Evolutionary conservation across 2,888 invertebrate species (phyloP).

Genomic region (Phalera bucephala): DNA sequence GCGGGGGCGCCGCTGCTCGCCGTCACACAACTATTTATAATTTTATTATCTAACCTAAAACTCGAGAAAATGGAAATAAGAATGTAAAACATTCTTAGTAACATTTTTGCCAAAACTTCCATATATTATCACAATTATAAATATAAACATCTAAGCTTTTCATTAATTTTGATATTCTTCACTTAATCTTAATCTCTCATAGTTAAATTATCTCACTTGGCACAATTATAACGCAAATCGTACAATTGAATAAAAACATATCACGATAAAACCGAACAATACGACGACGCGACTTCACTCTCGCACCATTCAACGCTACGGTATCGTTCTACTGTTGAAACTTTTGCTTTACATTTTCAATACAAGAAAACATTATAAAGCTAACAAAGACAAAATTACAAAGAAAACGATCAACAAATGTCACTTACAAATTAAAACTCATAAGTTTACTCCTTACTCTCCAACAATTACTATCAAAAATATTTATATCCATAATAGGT

Average conservation of each 20-base stretch:
- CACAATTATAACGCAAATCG: constrained; percentile 78
- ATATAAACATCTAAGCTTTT: constrained; percentile 77
- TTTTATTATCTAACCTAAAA: constrained; percentile 59
- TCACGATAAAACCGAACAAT: constrained; percentile 56
- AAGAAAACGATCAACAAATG: constrained; percentile 81
- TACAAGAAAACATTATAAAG: constrained; percentile 76
- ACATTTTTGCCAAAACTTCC: constrained; percentile 76
- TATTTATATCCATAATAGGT: constrained; percentile 54
- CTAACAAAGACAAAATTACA: constrained; percentile 80
- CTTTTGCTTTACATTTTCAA: constrained; percentile 54
- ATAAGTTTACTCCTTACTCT: constrained; percentile 70
- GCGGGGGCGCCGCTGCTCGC: constrained; percentile 7
- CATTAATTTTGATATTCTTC: constrained; percentile 79
- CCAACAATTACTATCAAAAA: constrained; percentile 78
- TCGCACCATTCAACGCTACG: constrained; percentile 60
- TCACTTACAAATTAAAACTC: constrained; percentile 80
- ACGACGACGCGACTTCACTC: constrained; percentile 46
- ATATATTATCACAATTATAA: constrained; percentile 81
- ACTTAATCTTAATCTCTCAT: constrained; percentile 80
- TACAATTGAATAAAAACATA: constrained; percentile 61
- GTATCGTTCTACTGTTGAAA: constrained; percentile 56
- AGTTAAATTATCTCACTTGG: constrained; percentile 80
- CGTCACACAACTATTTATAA: constrained; percentile 31
- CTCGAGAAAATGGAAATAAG: constrained; percentile 54
- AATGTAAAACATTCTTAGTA: constrained; percentile 62